Conservation (phyloP, 2,888 invertebrate species). For the Trilocha varians region DNA sequence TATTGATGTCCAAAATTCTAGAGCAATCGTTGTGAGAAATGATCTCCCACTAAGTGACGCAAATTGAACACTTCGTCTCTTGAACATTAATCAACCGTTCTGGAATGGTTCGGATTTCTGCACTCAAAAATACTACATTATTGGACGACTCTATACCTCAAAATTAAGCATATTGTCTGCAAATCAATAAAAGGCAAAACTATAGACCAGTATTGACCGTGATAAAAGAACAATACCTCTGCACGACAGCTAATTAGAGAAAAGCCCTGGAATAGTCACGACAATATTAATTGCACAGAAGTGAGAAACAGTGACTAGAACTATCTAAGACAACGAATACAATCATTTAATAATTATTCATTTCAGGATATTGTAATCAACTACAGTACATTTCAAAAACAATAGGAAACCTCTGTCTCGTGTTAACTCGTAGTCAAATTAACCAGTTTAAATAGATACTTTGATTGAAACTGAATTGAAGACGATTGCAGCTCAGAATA, state of each 20-base stretch:
- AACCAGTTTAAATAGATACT: not conserved
- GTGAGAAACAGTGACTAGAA: too few relatives aligned
- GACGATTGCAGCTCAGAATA: not conserved
- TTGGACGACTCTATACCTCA: not conserved
- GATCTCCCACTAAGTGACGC: not conserved
- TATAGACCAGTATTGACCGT: too few relatives aligned
- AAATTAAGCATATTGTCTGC: too few relatives aligned
- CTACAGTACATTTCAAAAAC: not conserved
- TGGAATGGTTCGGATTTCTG: not conserved
- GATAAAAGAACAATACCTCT: too few relatives aligned
- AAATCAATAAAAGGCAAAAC: too few relatives aligned
- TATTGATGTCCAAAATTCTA: not conserved
- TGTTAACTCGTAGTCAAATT: not conserved
- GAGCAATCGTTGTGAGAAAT: not conserved
- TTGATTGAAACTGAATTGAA: not conserved
- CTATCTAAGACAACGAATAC: not conserved
- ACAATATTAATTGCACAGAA: too few relatives aligned
- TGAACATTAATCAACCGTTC: not conserved
- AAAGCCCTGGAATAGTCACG: too few relatives aligned
- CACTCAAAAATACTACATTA: not conserved
- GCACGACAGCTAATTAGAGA: too few relatives aligned
- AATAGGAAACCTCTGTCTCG: constrained; percentile 9
- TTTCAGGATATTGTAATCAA: not conserved
- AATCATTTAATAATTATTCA: not conserved
- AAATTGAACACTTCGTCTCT: not conserved